A percentile compares a stretch with the other conserved stretches of the same genome.
Evolutionary conservation across 2,888 invertebrate genomes (phyloP).

Genomic region (Catocala sponsa): DNA sequence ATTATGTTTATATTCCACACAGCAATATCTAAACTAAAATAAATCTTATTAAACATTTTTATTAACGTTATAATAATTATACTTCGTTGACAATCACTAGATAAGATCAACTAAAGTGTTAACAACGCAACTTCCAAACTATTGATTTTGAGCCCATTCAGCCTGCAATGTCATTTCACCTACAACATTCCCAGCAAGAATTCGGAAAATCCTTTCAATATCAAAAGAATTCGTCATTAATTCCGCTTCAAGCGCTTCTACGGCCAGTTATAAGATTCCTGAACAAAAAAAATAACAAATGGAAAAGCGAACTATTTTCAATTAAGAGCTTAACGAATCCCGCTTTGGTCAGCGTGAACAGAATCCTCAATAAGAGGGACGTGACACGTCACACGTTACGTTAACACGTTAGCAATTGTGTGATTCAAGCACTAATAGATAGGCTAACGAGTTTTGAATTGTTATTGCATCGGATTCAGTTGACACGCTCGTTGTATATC

Average conservation of each 20-base stretch:
- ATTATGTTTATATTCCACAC: too few relatives aligned
- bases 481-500: too few relatives aligned
- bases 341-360: slow-evolving; percentile 13
- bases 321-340: slow-evolving; percentile 34
- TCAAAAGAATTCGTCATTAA: slow-evolving; percentile 8
- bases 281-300: slow-evolving; percentile 11
- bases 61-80: too few relatives aligned
- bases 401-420: slow-evolving; percentile 15
- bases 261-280: slow-evolving; percentile 8
- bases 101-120: too few relatives aligned
- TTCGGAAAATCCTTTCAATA: slow-evolving; percentile 10
- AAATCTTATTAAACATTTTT: too few relatives aligned
- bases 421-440: slow-evolving; percentile 12
- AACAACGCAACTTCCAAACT: not conserved
- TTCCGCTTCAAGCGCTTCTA: slow-evolving; percentile 7
- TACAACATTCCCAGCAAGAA: slow-evolving; percentile 10
- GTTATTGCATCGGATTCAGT: too few relatives aligned
- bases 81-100: too few relatives aligned
- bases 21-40: too few relatives aligned
- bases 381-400: slow-evolving; percentile 22
- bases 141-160: not conserved
- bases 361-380: slow-evolving; percentile 20
- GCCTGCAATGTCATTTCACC: slow-evolving; percentile 4
- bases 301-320: slow-evolving; percentile 36
- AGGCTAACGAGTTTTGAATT: slow-evolving; percentile 1